A percentile compares a stretch with the other conserved stretches of the same genome.
Conservation (phyloP, 53 echinoderm and acorn worm species). For the Henricia sp. region DNA sequence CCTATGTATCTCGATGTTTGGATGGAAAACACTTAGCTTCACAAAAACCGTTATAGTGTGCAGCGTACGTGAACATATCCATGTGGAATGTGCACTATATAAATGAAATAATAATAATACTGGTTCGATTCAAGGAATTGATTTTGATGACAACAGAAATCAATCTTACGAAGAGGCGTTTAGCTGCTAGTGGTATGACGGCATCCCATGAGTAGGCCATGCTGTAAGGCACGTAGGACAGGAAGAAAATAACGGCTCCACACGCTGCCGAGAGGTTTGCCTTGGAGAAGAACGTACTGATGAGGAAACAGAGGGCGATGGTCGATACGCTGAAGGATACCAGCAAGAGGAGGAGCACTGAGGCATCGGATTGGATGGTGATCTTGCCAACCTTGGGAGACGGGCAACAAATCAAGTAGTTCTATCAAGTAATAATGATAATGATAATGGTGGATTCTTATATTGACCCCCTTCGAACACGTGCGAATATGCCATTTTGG, state of each 20-base stretch:
- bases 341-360: constrained; percentile 78
- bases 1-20: too few species aligned
- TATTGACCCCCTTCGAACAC: too few species aligned
- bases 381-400: constrained; percentile 64
- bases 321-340: constrained; percentile 97
- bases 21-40: too few species aligned
- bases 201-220: constrained; percentile 90
- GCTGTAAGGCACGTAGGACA: constrained; percentile 90
- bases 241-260: constrained; percentile 92
- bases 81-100: too few species aligned
- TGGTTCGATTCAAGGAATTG: too few species aligned
- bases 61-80: too few species aligned
- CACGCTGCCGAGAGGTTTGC: constrained; percentile 99
- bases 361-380: constrained; percentile 65
- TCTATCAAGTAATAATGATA: too few species aligned
- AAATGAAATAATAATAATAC: too few species aligned
- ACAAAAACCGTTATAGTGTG: too few species aligned
- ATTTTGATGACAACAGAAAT: neutral
- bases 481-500: too few species aligned
- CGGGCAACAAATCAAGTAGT: neutral
- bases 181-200: constrained; percentile 60
- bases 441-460: too few species aligned
- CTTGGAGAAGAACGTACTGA: constrained; percentile 97
- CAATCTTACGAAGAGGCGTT: constrained; percentile 80
- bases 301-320: constrained; percentile 94